These are phyloP conservation scores for Trilocha varians DNA, from an alignment of 2,888 invertebrate genomes.

Conservation along the genomic window DNA sequence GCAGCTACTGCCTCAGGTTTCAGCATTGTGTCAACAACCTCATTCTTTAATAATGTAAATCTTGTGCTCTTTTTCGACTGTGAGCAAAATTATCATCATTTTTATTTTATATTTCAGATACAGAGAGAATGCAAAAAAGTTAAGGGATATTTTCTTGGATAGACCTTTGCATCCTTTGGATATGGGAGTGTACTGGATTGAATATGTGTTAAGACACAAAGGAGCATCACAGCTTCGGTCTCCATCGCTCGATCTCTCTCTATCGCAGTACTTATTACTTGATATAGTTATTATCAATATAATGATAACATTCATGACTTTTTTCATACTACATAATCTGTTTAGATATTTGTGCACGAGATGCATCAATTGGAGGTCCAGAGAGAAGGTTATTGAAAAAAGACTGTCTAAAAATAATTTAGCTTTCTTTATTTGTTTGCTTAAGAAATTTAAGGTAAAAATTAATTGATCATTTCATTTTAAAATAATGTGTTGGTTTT, in stretches of 20 bases:
- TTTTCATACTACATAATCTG: constrained; percentile 46
- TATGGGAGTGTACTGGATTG: constrained; percentile 77
- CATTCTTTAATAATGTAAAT: too few relatives aligned
- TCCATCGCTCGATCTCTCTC: constrained; percentile 59
- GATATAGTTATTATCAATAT: constrained; percentile 50
- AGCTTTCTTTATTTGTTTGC: constrained; percentile 45
- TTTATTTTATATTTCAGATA: constrained; percentile 46
- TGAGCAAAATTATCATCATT: background rate
- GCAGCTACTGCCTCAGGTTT: too few relatives aligned
- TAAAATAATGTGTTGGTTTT: constrained; percentile 10
- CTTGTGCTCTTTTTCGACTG: background rate
- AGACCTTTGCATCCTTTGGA: constrained; percentile 73
- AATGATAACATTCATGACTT: constrained; percentile 33
- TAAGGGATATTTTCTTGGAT: constrained; percentile 70
- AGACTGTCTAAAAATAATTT: constrained; percentile 46
- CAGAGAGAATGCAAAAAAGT: constrained; percentile 54
- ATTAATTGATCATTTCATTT: constrained; percentile 35
- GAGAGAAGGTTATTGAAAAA: constrained; percentile 49
- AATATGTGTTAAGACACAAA: constrained; percentile 74
- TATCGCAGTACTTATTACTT: constrained; percentile 58
- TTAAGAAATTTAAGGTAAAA: constrained; percentile 59
- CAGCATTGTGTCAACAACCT: too few relatives aligned
- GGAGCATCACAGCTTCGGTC: constrained; percentile 68
- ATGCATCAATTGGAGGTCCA: constrained; percentile 59
- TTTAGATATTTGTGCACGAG: constrained; percentile 56